A percentile compares a stretch with the other conserved stretches of the same genome.
phyloP scores from a whole-genome alignment of 2,113 vertebrate genomes.

The Hippolais icterina region DNA sequence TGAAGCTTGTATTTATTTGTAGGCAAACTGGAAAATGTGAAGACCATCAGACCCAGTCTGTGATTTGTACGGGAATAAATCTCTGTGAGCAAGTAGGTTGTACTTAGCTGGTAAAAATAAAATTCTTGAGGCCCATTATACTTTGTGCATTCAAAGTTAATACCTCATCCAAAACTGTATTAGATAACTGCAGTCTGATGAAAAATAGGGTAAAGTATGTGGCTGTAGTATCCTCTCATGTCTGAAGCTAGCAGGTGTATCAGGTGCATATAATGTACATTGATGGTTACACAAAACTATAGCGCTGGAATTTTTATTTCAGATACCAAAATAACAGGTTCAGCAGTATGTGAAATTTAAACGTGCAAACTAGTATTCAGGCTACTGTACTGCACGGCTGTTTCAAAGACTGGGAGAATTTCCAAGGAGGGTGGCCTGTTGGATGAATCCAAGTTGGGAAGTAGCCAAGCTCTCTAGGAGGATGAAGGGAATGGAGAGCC shows the following conservation, averaged over 20 bases:
- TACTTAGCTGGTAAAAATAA: neutral
- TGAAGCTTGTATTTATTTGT: neutral
- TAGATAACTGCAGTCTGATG: neutral
- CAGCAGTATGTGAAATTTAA: neutral
- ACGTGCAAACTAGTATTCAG: neutral
- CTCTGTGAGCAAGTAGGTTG: neutral
- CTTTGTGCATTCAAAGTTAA: neutral
- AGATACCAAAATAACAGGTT: neutral
- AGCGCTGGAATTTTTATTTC: neutral
- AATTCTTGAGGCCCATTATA: neutral
- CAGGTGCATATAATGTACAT: neutral
- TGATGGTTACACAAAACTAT: neutral
- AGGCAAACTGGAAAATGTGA: neutral
- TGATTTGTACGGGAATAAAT: neutral
- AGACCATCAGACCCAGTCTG: neutral
- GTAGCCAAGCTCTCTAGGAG: slow-evolving; percentile 11
- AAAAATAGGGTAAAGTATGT: neutral
- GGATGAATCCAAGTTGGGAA: neutral
- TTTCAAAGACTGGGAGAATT: slow-evolving; percentile 30
- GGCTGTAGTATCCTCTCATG: neutral
- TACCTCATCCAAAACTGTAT: neutral
- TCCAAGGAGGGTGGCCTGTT: slow-evolving; percentile 3
- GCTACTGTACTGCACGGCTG: neutral
- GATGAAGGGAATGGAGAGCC: neutral
- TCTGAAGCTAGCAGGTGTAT: neutral